Base-by-base conservation (phyloP, 2,888 invertebrate genomes). In the Yponomeuta cagnagella region DNA sequence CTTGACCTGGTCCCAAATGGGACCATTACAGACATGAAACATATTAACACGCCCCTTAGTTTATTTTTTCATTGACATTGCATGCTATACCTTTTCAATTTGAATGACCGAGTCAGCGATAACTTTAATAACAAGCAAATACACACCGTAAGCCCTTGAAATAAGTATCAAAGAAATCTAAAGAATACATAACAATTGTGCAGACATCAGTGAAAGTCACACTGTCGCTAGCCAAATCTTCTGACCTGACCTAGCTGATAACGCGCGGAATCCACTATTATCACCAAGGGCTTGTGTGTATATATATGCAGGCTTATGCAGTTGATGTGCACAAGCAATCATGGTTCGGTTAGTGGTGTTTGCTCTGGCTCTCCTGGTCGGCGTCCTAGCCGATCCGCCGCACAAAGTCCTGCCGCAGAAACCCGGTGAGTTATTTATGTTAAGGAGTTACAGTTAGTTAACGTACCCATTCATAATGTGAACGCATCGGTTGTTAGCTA, bases 331-430 rank as follows among this genome's bases (percentile, higher is more conserved):
- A 88, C 79, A 82, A 76, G 77, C 78, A 73, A 82, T 75, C 79
- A 90, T 90, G 89, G 82, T 82, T 81, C 83, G 84, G 75, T 77
- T 85, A 72, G 83, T 84, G 83, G 75, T 87, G 80, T 86, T 80
- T 79, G 82, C 80, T 48, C 75, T 89, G 77, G 87, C 83, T 71
- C 76, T 83, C 30, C 82, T 88, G 77, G 89, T 89, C 74, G 85
- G 87, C 71, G 85, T 84, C 72, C 76, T 85, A 37, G 77, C 84
- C 15, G 83, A 85, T 9, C 82, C 83, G 12, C 75, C 78, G 52
- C 78, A 79, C 73, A 80, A 79, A 66, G 76, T 74, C 71, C 76
- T 76, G 70, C 80, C 78, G 72, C 81, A 78, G 73, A 86, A 84
- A 79, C 76, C 82, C 76, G 90, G 93, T 92, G 77, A 87, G 89